Percentiles rank a stretch among this genome's conserved stretches.
Evolutionary conservation across 2,888 invertebrate species (phyloP).

Genomic region (Erebia ligea): DNA sequence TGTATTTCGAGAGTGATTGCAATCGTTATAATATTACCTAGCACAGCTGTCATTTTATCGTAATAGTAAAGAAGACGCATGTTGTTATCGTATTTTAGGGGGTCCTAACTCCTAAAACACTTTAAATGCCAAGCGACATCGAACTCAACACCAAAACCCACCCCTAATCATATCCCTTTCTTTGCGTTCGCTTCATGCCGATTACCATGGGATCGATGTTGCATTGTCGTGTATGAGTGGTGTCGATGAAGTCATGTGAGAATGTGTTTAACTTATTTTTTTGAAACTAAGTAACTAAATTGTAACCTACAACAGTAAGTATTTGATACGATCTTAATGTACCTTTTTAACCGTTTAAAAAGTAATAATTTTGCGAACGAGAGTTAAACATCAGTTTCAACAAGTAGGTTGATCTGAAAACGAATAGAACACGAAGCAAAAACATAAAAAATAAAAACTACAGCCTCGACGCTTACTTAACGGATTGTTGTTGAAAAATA

Average conservation of each 20-base stretch:
- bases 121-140: too few species aligned
- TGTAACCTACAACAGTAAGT: background rate
- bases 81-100: too few species aligned
- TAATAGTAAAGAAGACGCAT: too few species aligned
- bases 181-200: too few species aligned
- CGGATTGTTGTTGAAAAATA: conserved; percentile 27
- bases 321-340: background rate
- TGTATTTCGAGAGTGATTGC: too few species aligned
- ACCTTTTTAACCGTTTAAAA: conserved; percentile 3
- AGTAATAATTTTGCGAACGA: conserved; percentile 6
- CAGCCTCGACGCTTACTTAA: conserved; percentile 27
- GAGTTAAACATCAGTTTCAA: conserved; percentile 20
- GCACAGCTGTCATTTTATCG: too few species aligned
- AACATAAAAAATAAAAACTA: conserved; percentile 23
- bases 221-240: background rate
- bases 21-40: too few species aligned
- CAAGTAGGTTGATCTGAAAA: conserved; percentile 23
- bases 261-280: background rate
- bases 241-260: background rate
- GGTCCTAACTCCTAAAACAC: too few species aligned
- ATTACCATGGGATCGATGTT: too few species aligned
- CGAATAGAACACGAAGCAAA: conserved; percentile 17
- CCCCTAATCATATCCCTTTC: too few species aligned
- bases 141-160: too few species aligned
- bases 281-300: background rate